Evolutionary conservation across 2,113 vertebrate species (phyloP).

Genomic region (Crotalus horridus): DNA sequence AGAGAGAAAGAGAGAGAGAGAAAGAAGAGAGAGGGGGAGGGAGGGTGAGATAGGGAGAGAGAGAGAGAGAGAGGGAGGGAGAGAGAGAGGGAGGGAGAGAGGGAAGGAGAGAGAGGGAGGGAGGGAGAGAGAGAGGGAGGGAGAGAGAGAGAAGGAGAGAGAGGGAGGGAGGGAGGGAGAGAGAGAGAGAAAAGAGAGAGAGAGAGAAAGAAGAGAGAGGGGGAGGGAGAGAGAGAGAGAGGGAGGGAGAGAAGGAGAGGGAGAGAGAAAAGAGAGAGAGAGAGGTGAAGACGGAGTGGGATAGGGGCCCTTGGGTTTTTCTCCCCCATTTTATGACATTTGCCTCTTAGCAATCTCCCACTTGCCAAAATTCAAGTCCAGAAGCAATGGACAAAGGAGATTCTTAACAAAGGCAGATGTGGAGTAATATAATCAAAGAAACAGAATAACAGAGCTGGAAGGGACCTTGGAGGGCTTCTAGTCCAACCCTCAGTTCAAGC

Average conservation of each 20-base stretch:
- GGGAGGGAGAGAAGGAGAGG: fast-evolving
- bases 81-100: no score
- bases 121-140: no score
- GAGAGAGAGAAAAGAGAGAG: no score
- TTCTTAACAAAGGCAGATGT: not conserved
- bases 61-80: no score
- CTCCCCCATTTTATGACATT: not conserved
- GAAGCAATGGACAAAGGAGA: not conserved
- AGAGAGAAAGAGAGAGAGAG: not conserved
- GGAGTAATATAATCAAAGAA: not conserved
- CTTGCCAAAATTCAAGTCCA: not conserved
- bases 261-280: no score
- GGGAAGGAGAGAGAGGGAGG: no score
- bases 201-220: no score
- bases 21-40: no score
- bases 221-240: no score
- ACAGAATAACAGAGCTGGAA: not conserved
- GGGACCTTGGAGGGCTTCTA: not conserved
- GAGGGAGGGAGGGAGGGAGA: not conserved
- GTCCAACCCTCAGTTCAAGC: not conserved
- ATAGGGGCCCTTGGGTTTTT: not conserved
- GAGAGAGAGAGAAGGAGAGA: no score
- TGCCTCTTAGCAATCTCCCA: not conserved
- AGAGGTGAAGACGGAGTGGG: not conserved
- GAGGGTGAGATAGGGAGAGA: no score